These are phyloP conservation scores for Myotis brandtii DNA, from an alignment of 2,113 vertebrate genomes.

Conservation along the genomic window DNA sequence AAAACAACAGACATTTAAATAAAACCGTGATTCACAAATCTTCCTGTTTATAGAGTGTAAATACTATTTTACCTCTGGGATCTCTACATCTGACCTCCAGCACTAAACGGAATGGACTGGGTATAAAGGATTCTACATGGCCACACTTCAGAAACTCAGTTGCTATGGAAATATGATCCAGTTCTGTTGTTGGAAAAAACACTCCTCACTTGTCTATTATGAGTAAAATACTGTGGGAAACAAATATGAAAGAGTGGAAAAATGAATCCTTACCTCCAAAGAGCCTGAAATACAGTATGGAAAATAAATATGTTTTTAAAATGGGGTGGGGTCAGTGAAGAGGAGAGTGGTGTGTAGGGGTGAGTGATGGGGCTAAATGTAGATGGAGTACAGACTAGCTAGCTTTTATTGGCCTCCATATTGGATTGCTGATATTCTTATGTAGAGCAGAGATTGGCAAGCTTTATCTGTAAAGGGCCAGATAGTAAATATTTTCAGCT, in stretches of 20 bases:
- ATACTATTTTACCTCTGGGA: slow-evolving; percentile 24
- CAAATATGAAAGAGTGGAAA: not conserved
- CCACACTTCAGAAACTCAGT: slow-evolving; percentile 40
- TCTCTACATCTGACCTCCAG: slow-evolving; percentile 42
- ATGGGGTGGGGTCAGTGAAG: not conserved
- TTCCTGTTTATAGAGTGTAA: slow-evolving; percentile 4
- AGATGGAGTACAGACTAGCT: not conserved
- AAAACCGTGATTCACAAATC: not conserved
- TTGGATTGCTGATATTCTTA: slow-evolving; percentile 20
- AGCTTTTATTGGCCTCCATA: not conserved
- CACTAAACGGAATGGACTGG: not conserved
- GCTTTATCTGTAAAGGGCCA: not conserved
- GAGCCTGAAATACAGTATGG: not conserved
- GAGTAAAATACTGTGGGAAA: slow-evolving; percentile 38
- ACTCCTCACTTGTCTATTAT: slow-evolving; percentile 38
- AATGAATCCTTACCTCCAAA: slow-evolving; percentile 8
- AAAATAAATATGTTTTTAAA: not conserved
- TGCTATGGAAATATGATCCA: slow-evolving; percentile 69
- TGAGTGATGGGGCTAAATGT: not conserved
- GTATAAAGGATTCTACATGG: slow-evolving; percentile 38
- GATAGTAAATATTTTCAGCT: slow-evolving; percentile 19
- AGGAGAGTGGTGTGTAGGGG: not conserved
- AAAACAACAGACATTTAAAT: slow-evolving; percentile 28
- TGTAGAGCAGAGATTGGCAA: not conserved
- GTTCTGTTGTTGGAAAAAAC: slow-evolving; percentile 50